A percentile compares a stretch with the other conserved stretches of the same genome.
phyloP scores from a whole-genome alignment of 2,888 invertebrate genomes.

The Philaethria dido region DNA sequence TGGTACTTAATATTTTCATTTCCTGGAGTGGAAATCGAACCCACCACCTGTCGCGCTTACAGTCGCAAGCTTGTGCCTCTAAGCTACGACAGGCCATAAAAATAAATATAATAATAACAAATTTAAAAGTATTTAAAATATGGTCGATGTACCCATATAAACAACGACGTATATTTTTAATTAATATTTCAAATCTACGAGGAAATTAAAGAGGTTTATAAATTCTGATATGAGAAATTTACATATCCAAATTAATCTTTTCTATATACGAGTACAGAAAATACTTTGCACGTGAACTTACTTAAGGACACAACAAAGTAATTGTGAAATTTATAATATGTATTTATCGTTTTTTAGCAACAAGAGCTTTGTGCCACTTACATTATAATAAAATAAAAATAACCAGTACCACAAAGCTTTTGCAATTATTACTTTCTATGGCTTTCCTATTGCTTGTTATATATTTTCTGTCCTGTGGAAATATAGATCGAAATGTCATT shows the following conservation, averaged over 20 bases:
- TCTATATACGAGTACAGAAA: background rate
- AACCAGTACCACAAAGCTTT: background rate
- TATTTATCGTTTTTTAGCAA: background rate
- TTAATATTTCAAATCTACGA: conserved; percentile 9
- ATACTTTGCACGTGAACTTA: background rate
- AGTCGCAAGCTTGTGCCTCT: no score
- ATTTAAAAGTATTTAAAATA: background rate
- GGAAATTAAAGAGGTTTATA: background rate
- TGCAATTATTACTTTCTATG: background rate
- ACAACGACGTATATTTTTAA: background rate
- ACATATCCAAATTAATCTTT: conserved; percentile 2
- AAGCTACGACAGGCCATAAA: no score
- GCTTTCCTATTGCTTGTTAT: background rate
- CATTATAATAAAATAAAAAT: background rate
- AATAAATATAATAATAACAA: no score
- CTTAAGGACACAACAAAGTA: background rate
- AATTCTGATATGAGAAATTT: background rate
- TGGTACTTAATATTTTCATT: no score
- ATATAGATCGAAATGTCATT: background rate
- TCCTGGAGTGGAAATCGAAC: no score
- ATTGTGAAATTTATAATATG: conserved; percentile 13
- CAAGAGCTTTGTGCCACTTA: background rate
- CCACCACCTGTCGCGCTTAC: no score
- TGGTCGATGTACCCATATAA: background rate
- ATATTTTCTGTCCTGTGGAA: background rate